Percentiles rank a stretch among this genome's conserved stretches.
These are phyloP conservation scores for Parascotia fuliginaria DNA, from an alignment of 2,888 invertebrate genomes.

Conservation along the genomic window DNA sequence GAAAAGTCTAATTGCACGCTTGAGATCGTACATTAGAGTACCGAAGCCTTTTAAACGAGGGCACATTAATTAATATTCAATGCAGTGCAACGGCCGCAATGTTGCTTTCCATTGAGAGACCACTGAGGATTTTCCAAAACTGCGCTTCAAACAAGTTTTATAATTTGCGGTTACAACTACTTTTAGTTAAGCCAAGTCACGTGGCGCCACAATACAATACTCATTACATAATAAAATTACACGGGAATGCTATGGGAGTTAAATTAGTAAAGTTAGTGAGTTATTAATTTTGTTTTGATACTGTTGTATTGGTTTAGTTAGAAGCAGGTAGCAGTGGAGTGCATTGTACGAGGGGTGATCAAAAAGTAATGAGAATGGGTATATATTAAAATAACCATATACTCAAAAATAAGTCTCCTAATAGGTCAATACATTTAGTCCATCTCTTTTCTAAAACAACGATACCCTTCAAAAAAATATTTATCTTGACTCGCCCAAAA, in stretches of 20 bases:
- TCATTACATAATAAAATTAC: conserved; percentile 50
- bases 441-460: too few relatives aligned
- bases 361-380: too few relatives aligned
- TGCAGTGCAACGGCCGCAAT: conserved; percentile 35
- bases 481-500: conserved; percentile 1
- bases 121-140: conserved; percentile 42
- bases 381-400: too few relatives aligned
- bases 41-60: conserved; percentile 4
- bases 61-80: conserved; percentile 46
- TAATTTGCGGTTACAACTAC: conserved; percentile 55
- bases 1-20: background rate
- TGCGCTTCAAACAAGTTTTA: conserved; percentile 55
- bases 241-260: conserved; percentile 39
- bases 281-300: too few relatives aligned
- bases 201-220: conserved; percentile 39
- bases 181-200: conserved; percentile 41
- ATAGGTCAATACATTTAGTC: too few relatives aligned
- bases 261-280: too few relatives aligned
- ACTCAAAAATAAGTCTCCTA: too few relatives aligned
- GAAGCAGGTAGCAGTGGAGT: too few relatives aligned
- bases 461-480: background rate
- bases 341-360: too few relatives aligned
- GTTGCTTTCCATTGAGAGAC: conserved; percentile 54
- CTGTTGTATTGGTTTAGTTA: too few relatives aligned
- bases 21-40: conserved; percentile 9